Conservation (phyloP, 2,888 invertebrate species). For the Seira sanloemensis region DNA sequence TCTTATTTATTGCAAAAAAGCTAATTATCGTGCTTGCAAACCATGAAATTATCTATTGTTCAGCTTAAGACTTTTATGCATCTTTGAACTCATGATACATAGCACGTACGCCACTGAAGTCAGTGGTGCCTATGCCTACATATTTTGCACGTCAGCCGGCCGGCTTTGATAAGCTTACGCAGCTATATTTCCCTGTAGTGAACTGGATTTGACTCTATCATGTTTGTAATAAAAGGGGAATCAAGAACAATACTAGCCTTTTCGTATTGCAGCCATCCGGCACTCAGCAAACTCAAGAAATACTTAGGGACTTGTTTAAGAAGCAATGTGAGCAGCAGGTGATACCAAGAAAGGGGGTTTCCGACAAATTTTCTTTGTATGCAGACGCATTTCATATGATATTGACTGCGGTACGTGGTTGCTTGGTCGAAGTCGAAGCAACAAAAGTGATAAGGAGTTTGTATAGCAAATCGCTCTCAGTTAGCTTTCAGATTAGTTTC, state of each 20-base stretch:
- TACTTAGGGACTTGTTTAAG: background rate
- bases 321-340: background rate
- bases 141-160: background rate
- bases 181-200: no score
- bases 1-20: conserved; percentile 15
- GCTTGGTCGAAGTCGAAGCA: background rate
- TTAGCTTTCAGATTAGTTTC: background rate
- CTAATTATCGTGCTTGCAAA: conserved; percentile 27
- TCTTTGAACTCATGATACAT: background rate
- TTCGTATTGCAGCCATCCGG: background rate
- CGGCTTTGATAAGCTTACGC: background rate
- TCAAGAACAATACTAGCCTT: background rate
- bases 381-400: background rate
- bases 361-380: background rate
- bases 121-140: background rate
- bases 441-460: background rate
- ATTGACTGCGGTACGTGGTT: background rate
- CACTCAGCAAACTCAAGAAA: background rate
- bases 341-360: background rate
- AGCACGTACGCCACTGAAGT: background rate
- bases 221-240: background rate
- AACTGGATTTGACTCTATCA: background rate
- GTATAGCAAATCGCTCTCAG: background rate
- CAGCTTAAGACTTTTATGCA: conserved; percentile 11
- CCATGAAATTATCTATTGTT: conserved; percentile 25